A percentile compares a stretch with the other conserved stretches of the same genome.
Evolutionary conservation across 2,888 invertebrate species (phyloP).

Genomic region (Petrolisthes manimaculis): DNA sequence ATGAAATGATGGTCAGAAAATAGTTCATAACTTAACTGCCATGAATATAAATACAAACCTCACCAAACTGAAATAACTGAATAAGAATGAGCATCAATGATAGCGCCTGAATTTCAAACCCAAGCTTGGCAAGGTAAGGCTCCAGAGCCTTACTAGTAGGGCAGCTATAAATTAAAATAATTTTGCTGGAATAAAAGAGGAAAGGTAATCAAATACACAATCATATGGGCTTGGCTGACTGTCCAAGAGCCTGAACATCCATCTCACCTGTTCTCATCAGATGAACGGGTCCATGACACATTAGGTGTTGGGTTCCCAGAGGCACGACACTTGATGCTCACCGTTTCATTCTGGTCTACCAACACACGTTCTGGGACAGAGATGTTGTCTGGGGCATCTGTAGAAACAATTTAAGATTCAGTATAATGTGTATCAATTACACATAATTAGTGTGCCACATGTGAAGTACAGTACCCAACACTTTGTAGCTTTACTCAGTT

Average conservation of each 20-base stretch:
- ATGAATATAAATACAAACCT: no score
- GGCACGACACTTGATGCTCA: constrained; percentile 36
- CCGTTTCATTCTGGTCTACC: constrained; percentile 24
- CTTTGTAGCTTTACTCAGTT: no score
- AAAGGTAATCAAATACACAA: not conserved
- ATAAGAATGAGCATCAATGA: no score
- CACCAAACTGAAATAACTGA: no score
- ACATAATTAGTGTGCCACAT: no score
- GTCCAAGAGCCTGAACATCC: no score
- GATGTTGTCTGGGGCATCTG: constrained; percentile 38
- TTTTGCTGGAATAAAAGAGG: not conserved
- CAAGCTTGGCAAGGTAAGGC: no score
- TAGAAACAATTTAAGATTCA: not conserved
- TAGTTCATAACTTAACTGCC: no score
- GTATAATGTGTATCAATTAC: not conserved
- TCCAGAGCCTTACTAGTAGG: no score
- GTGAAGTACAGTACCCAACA: no score
- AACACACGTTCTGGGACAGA: constrained; percentile 30
- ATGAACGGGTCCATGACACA: constrained; percentile 29
- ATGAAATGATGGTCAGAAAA: no score
- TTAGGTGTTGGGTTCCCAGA: constrained; percentile 44
- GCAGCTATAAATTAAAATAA: not conserved
- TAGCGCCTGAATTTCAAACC: no score
- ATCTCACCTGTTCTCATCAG: constrained; percentile 37
- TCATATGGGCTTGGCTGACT: not conserved